Percentiles rank a stretch among this genome's conserved stretches.
These are phyloP conservation scores for Centrocercus urophasianus DNA, from an alignment of 2,113 vertebrate genomes.

Conservation along the genomic window DNA sequence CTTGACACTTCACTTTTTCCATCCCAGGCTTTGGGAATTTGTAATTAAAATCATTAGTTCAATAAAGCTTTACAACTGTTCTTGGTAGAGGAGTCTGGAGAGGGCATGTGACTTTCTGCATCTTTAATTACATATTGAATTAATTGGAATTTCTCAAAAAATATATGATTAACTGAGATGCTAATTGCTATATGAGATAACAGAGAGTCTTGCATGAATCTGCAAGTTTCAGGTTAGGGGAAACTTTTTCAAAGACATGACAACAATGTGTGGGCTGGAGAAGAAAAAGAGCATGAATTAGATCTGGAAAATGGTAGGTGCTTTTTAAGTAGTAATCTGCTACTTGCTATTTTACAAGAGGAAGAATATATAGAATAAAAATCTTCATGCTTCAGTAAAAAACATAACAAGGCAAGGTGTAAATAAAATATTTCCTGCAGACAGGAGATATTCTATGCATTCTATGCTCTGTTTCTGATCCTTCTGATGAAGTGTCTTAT, in stretches of 20 bases:
- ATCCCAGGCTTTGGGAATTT: neutral
- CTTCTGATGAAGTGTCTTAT: neutral
- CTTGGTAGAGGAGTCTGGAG: neutral
- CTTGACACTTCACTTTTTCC: neutral
- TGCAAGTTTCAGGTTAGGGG: neutral
- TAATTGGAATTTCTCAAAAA: constrained; percentile 1
- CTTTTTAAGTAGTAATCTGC: neutral
- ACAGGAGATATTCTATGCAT: neutral
- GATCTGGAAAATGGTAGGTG: neutral
- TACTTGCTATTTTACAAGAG: neutral
- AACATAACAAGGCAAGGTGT: neutral
- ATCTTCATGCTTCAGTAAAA: neutral
- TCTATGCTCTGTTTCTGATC: neutral
- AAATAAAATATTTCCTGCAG: neutral
- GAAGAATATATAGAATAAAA: neutral
- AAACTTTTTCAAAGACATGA: neutral
- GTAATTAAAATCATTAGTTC: neutral
- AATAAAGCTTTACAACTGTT: neutral
- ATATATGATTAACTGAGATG: neutral
- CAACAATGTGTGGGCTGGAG: neutral
- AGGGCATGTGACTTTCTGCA: neutral
- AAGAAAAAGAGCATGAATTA: neutral
- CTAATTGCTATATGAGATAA: neutral
- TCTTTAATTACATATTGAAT: neutral
- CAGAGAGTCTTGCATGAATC: neutral